A percentile compares a stretch with the other conserved stretches of the same genome.
phyloP scores from a whole-genome alignment of 2,888 invertebrate species.

The Tromatobia lineatoria region DNA sequence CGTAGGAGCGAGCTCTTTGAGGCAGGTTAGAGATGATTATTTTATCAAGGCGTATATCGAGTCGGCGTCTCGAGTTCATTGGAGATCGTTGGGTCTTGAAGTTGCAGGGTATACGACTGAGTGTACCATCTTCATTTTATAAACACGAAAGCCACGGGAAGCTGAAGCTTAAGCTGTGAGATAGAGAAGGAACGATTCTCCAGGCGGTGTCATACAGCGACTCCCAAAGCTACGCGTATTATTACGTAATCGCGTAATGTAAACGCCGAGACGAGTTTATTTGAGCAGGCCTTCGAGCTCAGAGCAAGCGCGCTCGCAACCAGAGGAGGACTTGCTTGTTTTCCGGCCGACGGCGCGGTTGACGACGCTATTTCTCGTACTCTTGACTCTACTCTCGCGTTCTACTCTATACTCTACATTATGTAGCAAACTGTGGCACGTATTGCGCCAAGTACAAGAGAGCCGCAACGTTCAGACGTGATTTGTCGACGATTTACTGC shows the following conservation, averaged over 20 bases:
- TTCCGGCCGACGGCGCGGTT: constrained; percentile 64
- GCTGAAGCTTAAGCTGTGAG: constrained; percentile 1
- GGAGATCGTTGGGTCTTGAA: constrained; percentile 10
- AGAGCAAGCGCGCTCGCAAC: neutral
- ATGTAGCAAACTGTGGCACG: neutral
- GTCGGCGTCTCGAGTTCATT: constrained; percentile 26
- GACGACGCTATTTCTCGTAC: constrained; percentile 33
- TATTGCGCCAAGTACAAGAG: constrained; percentile 18
- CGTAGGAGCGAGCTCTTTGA: constrained; percentile 38
- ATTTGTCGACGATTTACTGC: constrained; percentile 50
- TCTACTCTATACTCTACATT: constrained; percentile 50
- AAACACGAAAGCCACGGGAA: constrained; percentile 38
- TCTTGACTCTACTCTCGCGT: constrained; percentile 61
- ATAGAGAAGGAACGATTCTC: constrained; percentile 8
- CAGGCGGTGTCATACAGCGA: constrained; percentile 28
- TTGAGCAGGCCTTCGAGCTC: constrained; percentile 67
- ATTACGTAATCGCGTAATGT: constrained; percentile 80
- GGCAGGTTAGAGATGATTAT: constrained; percentile 43
- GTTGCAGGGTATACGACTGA: constrained; percentile 8
- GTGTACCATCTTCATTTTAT: constrained; percentile 40
- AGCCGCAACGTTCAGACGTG: constrained; percentile 32
- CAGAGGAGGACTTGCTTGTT: constrained; percentile 66
- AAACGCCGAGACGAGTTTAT: constrained; percentile 77
- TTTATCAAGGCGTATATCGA: constrained; percentile 46
- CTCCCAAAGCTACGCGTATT: constrained; percentile 68